Base-by-base conservation (phyloP, 2,888 invertebrate genomes). In the Ophioninae sp. region DNA sequence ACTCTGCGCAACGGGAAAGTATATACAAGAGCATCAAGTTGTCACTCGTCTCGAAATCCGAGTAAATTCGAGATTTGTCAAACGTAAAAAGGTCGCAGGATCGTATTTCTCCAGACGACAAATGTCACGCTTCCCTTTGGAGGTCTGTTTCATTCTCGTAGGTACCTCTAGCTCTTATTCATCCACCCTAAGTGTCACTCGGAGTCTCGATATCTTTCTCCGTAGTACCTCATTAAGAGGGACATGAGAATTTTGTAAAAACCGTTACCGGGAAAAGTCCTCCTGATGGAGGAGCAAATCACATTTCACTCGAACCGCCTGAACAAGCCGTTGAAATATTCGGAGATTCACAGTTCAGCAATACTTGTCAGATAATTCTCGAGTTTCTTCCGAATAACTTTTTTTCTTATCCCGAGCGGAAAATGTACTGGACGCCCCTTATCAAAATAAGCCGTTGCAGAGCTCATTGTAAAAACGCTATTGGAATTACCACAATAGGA, bases 241-340 rank as follows among this genome's bases (percentile, higher is more conserved):
- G 56, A 79, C 72, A 79, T 79, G 67, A 61, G 73, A 79, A 62
- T 73, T 73, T 65, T 65, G 44, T 30, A 30, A 72, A 64, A 72
- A 44, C 44, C 2, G 44, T 7, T 10, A 8, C 8, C 10, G 10
- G n/a, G 44, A 13, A 64, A 79, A 79, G 65, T 17, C 57, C 78
- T 21, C 20, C 65, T 50, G 7, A 39, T n/a, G 57, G 41, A 20
- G 67, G 23, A 44, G n/a, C 61, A 57, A 21, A 61, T 70, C 69
- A 70, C 69, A 57, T 70, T 56, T 70, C 37, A 56, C 30, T 30
- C 1, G 69, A 8, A 70, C 30, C 37, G 57, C 44, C 44, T 5
- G 13, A 44, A 70, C 69, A 56, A 17, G n/a, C 69, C 37, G 56
- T 57, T 57, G 37, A 56, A 37, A 44, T 30, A 20, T 70, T 70